Conservation (phyloP, 2,797 vertebrate species). For the Lateolabrax maculatus region DNA sequence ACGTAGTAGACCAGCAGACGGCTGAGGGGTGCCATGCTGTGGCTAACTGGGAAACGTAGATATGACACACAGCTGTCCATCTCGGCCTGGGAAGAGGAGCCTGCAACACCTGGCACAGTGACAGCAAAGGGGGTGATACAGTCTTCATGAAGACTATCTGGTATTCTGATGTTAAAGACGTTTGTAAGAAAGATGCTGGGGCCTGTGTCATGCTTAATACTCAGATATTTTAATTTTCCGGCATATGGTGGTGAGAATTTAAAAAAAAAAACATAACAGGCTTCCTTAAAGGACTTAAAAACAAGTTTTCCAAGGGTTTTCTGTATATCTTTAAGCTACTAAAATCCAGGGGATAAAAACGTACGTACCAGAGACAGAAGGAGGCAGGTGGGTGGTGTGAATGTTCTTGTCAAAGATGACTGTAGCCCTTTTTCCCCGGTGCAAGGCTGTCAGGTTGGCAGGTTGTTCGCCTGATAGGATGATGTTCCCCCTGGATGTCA, state of each 20-base stretch:
- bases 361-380: slow-evolving; percentile 74
- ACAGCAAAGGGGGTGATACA: slow-evolving; percentile 11
- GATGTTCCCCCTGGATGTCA: slow-evolving; percentile 92
- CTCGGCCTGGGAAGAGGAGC: slow-evolving; percentile 78
- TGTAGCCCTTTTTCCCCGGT: slow-evolving; percentile 85
- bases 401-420: slow-evolving; percentile 86
- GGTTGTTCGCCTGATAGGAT: slow-evolving; percentile 90
- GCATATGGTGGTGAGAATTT: neutral
- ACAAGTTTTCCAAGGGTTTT: neutral
- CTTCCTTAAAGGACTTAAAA: neutral
- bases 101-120: slow-evolving; percentile 70
- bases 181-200: neutral
- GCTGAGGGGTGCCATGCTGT: slow-evolving; percentile 90
- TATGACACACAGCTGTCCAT: slow-evolving; percentile 88
- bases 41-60: slow-evolving; percentile 85
- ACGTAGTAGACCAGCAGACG: slow-evolving; percentile 92
- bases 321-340: slow-evolving; percentile 6
- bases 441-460: slow-evolving; percentile 80
- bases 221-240: neutral
- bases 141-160: neutral
- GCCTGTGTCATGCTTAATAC: neutral
- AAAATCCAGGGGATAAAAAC: neutral
- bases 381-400: slow-evolving; percentile 77
- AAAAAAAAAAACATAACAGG: neutral
- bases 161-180: neutral